Evolutionary conservation across 2,113 vertebrate species (phyloP).

Genomic region (Stomatorhinus ivindoensis): DNA sequence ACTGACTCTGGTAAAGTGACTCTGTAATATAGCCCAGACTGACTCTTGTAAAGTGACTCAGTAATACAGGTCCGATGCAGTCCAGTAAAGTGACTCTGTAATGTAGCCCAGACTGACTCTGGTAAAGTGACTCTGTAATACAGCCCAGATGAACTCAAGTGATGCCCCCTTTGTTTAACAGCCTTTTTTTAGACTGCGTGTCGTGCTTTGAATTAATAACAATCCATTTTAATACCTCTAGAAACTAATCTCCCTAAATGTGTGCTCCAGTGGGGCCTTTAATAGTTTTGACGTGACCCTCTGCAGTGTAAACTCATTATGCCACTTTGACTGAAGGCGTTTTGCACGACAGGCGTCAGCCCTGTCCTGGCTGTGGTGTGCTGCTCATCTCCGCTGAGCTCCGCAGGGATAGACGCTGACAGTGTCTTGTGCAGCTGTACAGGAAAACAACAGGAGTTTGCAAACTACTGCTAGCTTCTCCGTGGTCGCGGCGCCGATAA

Average conservation of each 20-base stretch:
- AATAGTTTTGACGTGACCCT: neutral
- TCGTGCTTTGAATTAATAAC: neutral
- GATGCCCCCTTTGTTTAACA: neutral
- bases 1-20: neutral
- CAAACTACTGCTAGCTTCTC: neutral
- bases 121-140: neutral
- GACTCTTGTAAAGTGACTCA: neutral
- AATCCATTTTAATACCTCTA: neutral
- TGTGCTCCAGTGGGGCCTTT: neutral
- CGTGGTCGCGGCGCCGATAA: neutral
- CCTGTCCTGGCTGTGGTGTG: neutral
- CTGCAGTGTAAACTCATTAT: neutral
- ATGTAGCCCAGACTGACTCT: neutral
- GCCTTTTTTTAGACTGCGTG: neutral
- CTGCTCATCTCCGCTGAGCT: neutral
- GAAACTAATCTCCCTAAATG: neutral
- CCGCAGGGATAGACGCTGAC: neutral
- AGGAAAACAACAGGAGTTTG: slow-evolving; percentile 20
- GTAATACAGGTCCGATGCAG: neutral
- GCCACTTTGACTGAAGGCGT: neutral
- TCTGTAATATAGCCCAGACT: neutral
- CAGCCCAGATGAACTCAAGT: neutral
- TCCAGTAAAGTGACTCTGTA: neutral
- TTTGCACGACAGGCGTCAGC: neutral
- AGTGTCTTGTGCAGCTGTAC: neutral